A percentile compares a stretch with the other conserved stretches of the same genome.
phyloP scores from a whole-genome alignment of 2,113 vertebrate species.

The Macquaria ambigua region DNA sequence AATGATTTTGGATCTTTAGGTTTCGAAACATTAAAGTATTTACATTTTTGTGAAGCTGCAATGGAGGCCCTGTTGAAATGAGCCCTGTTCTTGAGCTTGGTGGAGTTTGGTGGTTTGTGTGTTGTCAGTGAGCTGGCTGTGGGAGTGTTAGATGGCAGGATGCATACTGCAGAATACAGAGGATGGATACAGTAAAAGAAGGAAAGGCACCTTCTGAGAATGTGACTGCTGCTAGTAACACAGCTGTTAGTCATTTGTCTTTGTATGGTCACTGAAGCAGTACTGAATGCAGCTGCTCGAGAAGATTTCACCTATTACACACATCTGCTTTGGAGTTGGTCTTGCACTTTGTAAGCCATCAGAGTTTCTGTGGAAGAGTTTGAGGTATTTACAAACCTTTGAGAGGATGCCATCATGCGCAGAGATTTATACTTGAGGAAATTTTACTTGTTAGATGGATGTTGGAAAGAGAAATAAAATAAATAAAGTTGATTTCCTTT shows the following conservation, averaged over 20 bases:
- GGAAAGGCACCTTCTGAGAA: constrained; percentile 72
- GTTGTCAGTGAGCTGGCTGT: background rate
- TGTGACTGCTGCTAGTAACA: constrained; percentile 81
- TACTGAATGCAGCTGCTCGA: constrained; percentile 84
- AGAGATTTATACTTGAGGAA: background rate
- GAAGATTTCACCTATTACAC: constrained; percentile 80
- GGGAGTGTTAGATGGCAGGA: background rate
- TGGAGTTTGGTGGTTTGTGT: background rate
- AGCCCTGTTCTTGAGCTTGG: background rate
- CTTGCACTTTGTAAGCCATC: constrained; percentile 38
- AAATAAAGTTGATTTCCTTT: background rate
- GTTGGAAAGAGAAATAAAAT: constrained; percentile 14
- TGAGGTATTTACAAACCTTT: constrained; percentile 23
- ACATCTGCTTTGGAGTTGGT: constrained; percentile 76
- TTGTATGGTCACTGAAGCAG: constrained; percentile 83
- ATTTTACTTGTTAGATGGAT: constrained; percentile 9
- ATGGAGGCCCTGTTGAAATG: background rate
- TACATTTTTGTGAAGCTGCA: background rate
- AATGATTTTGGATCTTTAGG: background rate
- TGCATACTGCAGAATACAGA: background rate
- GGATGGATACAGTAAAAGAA: constrained; percentile 53
- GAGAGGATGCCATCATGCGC: constrained; percentile 1
- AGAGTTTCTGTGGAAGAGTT: constrained; percentile 30
- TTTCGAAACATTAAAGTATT: background rate
- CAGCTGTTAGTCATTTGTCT: constrained; percentile 92